Evolutionary conservation across 2,113 vertebrate genomes (phyloP).

Genomic region (Agapornis roseicollis): DNA sequence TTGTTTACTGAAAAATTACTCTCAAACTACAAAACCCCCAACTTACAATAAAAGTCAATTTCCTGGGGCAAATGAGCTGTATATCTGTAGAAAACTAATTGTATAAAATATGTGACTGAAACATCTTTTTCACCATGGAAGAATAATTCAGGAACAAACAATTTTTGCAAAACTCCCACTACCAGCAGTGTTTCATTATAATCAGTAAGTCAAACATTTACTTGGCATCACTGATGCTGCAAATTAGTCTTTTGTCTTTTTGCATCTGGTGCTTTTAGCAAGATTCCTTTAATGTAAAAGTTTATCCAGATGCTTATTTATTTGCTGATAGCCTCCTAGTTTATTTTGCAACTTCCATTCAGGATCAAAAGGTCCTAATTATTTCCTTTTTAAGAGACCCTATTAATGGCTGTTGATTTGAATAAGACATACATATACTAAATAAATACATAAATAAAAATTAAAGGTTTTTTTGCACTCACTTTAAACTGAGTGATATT

Average conservation of each 20-base stretch:
- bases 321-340: not conserved
- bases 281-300: constrained; percentile 21
- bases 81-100: not conserved
- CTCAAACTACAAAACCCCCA: not conserved
- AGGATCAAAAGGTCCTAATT: not conserved
- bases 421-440: not conserved
- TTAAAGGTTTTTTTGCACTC: not conserved
- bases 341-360: not conserved
- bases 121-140: not conserved
- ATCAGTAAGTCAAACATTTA: constrained; percentile 32
- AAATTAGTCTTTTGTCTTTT: constrained; percentile 38
- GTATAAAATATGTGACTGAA: not conserved
- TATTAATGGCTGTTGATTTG: not conserved
- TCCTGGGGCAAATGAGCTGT: not conserved
- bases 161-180: not conserved
- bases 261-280: not conserved
- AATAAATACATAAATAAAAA: not conserved
- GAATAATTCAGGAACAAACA: not conserved
- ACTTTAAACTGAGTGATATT: not conserved
- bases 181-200: constrained; percentile 13
- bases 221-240: not conserved
- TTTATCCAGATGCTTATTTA: constrained; percentile 17
- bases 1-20: not conserved
- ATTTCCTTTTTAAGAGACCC: not conserved
- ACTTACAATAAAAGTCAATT: not conserved